phyloP scores from a whole-genome alignment of 2,888 invertebrate species.

The Eupithecia tripunctaria region DNA sequence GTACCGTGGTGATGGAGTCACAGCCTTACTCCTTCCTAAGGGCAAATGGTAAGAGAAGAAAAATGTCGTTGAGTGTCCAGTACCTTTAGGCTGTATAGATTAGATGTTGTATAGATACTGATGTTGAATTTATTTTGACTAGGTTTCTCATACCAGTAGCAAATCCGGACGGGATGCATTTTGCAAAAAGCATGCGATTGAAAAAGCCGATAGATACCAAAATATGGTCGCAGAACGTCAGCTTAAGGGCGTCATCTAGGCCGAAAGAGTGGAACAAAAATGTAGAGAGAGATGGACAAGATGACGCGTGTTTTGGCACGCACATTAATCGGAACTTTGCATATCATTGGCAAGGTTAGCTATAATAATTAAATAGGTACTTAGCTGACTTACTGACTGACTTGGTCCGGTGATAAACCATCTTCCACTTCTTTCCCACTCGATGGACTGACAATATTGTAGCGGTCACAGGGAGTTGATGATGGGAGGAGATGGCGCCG shows the following conservation, averaged over 20 bases:
- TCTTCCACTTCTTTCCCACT: background rate
- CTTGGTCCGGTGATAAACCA: background rate
- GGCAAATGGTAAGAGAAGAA: too few relatives aligned
- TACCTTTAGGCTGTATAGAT: too few relatives aligned
- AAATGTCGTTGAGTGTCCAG: too few relatives aligned
- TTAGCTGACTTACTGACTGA: too few relatives aligned
- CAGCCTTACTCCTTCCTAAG: too few relatives aligned
- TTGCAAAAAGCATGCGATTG: slow-evolving; percentile 59
- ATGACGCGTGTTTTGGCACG: slow-evolving; percentile 68
- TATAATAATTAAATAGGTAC: background rate
- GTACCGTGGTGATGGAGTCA: too few relatives aligned
- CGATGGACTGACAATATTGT: background rate
- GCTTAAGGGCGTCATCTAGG: slow-evolving; percentile 54
- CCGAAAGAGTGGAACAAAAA: slow-evolving; percentile 75
- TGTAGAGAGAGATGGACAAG: slow-evolving; percentile 55
- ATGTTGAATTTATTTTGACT: slow-evolving; percentile 17
- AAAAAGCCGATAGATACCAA: slow-evolving; percentile 52
- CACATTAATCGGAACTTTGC: slow-evolving; percentile 79
- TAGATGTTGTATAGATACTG: background rate
- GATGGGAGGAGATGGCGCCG: background rate
- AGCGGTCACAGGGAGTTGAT: background rate
- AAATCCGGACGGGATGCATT: slow-evolving; percentile 74
- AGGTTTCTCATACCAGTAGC: slow-evolving; percentile 77
- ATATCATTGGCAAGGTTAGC: slow-evolving; percentile 79
- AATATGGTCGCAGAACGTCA: slow-evolving; percentile 65